Evolutionary conservation across 2,113 vertebrate genomes (phyloP).

Genomic region (Emydura subglobosa): DNA sequence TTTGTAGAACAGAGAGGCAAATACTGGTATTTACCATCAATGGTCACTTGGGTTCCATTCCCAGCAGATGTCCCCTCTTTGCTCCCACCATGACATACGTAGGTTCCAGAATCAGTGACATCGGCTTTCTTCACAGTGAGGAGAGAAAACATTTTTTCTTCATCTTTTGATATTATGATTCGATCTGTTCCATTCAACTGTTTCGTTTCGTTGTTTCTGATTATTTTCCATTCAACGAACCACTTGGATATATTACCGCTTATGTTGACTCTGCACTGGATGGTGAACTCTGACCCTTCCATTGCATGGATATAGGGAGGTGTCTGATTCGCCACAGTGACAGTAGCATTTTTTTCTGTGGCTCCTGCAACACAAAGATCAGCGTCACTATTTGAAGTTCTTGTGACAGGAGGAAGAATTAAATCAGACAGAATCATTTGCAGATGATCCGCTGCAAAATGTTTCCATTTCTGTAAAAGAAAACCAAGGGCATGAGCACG

Average conservation of each 20-base stretch:
- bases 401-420: background rate
- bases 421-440: background rate
- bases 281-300: background rate
- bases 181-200: background rate
- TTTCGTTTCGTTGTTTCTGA: background rate
- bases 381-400: background rate
- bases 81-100: rapidly evolving
- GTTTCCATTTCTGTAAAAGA: background rate
- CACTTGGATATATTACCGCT: rapidly evolving
- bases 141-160: rapidly evolving
- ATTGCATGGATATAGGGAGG: background rate
- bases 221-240: background rate
- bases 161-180: background rate
- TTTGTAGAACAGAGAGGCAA: background rate
- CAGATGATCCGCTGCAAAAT: background rate
- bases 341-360: rapidly evolving
- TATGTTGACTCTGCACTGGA: background rate
- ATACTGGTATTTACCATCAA: background rate
- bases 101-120: background rate
- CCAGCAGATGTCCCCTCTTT: rapidly evolving
- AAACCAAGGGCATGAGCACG: background rate
- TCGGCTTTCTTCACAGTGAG: background rate
- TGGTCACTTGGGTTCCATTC: background rate
- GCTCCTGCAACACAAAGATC: background rate
- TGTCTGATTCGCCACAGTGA: background rate